These are phyloP conservation scores for Anabas testudineus DNA, from an alignment of 2,797 vertebrate species.

Conservation along the genomic window DNA sequence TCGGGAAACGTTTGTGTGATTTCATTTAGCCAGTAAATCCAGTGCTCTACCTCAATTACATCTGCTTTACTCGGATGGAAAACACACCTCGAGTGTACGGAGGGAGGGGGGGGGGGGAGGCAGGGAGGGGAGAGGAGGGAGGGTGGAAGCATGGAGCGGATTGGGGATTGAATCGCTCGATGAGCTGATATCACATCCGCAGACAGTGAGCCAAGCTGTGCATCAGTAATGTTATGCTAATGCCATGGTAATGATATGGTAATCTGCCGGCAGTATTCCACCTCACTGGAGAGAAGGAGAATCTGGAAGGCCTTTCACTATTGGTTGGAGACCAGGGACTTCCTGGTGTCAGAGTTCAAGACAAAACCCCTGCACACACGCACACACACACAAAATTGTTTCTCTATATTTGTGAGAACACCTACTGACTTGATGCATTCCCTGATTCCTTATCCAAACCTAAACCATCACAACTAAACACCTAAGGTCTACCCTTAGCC, in stretches of 20 bases:
- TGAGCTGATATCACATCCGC: constrained; percentile 80
- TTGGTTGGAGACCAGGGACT: constrained; percentile 83
- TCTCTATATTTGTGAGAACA: neutral
- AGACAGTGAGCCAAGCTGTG: constrained; percentile 81
- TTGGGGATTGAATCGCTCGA: constrained; percentile 80
- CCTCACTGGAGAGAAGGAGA: constrained; percentile 79
- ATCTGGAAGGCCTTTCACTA: constrained; percentile 81
- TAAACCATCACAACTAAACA: no score
- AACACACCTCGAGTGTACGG: constrained; percentile 74
- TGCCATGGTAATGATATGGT: constrained; percentile 85
- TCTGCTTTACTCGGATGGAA: constrained; percentile 78
- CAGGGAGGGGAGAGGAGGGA: neutral
- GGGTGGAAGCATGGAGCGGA: constrained; percentile 52
- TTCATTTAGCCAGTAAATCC: constrained; percentile 81
- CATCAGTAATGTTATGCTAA: constrained; percentile 83
- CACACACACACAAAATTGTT: neutral
- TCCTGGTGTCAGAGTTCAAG: constrained; percentile 79
- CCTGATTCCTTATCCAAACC: neutral
- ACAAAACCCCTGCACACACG: constrained; percentile 45
- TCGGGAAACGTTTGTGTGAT: constrained; percentile 73
- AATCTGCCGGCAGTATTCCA: constrained; percentile 84
- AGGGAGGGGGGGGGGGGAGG: constrained; percentile 22
- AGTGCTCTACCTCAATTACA: constrained; percentile 81
- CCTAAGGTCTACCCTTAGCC: neutral
- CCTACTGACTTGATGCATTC: neutral